Base-by-base conservation (phyloP, 2,888 invertebrate species). In the Cryptocheilus praepositus region DNA sequence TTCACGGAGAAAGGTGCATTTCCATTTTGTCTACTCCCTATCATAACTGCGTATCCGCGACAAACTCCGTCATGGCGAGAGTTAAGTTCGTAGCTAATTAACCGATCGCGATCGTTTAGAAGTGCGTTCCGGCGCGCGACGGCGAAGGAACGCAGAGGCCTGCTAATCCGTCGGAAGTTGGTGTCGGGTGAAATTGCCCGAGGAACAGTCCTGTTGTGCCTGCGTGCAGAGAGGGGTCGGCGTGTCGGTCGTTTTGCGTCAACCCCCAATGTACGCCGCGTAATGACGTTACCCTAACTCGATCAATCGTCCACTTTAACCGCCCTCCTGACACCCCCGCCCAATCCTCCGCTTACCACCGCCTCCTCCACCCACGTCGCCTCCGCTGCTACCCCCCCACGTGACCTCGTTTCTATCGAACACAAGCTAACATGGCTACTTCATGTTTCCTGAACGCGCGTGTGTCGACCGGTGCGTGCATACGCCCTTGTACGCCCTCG, bases 221-320 rank as follows among this genome's bases (percentile, higher is more conserved):
- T 63, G 49, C 55, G n/a, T 5, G 3, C 8, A 25, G 49, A 45
- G 58, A 60, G 67, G 69, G 74, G 78, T 53, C 43, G 11, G 28
- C 2, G 63, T 69, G 71, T 44, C 63, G 67, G 57, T 67, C 61
- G 69, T 59, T 68, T 74, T 72, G 66, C 81, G 76, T 79, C 79
- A 82, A 82, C 80, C 84, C 81, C 73, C 77, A 44, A 73, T 77
- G 75, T 76, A 80, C 71, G 73, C 72, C 64, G 66, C 73, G 79
- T 83, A 86, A 86, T 77, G 79, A 83, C 83, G 84, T 86, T 86
- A 86, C 81, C 77, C 82, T 86, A 84, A 86, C 85, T 86, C 80
- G 85, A 87, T 87, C 86, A 85, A 82, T 78, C 78, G 78, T 75
- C 78, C 76, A 78, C 77, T 78, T 57, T 57, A 57, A 19, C 64